Conservation (phyloP, 2,797 vertebrate species). For the Stomatorhinus walkeri region DNA sequence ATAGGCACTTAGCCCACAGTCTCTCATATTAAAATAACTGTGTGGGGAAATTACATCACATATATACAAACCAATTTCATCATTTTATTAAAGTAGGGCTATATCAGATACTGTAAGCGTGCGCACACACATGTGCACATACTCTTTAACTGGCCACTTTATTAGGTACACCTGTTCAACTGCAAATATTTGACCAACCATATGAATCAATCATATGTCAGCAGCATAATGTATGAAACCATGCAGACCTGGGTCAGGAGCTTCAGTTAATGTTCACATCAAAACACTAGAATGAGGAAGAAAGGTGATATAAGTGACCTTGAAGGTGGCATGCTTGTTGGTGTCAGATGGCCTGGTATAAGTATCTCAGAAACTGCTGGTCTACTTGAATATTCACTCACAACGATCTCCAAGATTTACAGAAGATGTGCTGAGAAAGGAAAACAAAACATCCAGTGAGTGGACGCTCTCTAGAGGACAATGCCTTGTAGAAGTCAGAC, state of each 20-base stretch:
- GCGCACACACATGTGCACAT: not conserved
- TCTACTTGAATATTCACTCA: not conserved
- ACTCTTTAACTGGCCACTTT: not conserved
- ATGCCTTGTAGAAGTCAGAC: not conserved
- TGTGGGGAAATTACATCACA: not conserved
- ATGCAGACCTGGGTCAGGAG: not conserved
- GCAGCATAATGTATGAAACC: not conserved
- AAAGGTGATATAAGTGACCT: not conserved
- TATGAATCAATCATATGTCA: not conserved
- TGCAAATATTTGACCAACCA: not conserved
- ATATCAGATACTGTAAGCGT: not conserved
- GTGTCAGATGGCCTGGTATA: not conserved
- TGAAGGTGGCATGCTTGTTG: not conserved
- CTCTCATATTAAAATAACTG: not conserved
- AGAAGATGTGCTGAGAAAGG: not conserved
- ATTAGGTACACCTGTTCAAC: not conserved
- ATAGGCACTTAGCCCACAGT: not conserved
- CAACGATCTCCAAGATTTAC: not conserved
- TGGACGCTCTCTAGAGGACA: not conserved
- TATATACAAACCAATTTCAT: not conserved
- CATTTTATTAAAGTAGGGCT: not conserved
- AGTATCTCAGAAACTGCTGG: not conserved
- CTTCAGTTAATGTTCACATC: not conserved
- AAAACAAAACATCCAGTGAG: not conserved
- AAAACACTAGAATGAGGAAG: not conserved